A percentile compares a stretch with the other conserved stretches of the same genome.
Conservation (phyloP, 2,113 vertebrate species). For the Acanthisitta chloris region DNA sequence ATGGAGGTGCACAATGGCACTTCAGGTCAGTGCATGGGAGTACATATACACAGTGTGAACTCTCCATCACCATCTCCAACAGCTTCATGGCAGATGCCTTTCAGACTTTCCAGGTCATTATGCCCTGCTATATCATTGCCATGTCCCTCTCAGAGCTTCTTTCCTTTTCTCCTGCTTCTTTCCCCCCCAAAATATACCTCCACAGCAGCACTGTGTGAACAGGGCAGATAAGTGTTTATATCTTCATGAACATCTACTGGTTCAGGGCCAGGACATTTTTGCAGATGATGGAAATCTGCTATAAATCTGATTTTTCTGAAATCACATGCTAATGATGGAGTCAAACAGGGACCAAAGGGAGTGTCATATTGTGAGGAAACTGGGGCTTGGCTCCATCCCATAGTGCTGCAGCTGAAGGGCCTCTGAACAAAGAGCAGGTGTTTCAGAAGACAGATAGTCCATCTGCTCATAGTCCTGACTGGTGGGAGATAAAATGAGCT, state of each 20-base stretch:
- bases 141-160: background rate
- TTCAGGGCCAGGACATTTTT: background rate
- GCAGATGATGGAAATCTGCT: background rate
- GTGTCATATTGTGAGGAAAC: no score
- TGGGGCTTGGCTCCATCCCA: accelerated
- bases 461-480: background rate
- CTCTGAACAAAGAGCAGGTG: background rate
- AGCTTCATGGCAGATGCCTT: background rate
- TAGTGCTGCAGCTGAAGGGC: background rate
- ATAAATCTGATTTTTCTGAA: background rate
- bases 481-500: background rate
- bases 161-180: background rate
- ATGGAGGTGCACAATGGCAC: background rate
- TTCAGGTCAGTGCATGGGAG: background rate
- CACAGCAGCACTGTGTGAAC: background rate
- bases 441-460: background rate
- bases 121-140: background rate
- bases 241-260: background rate
- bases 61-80: no score
- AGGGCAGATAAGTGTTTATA: background rate
- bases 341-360: no score
- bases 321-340: background rate
- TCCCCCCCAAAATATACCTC: accelerated
- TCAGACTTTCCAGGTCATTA: background rate
- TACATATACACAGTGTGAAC: no score